Conservation (phyloP, 2,797 vertebrate genomes). For the Knipowitschia caucasica region DNA sequence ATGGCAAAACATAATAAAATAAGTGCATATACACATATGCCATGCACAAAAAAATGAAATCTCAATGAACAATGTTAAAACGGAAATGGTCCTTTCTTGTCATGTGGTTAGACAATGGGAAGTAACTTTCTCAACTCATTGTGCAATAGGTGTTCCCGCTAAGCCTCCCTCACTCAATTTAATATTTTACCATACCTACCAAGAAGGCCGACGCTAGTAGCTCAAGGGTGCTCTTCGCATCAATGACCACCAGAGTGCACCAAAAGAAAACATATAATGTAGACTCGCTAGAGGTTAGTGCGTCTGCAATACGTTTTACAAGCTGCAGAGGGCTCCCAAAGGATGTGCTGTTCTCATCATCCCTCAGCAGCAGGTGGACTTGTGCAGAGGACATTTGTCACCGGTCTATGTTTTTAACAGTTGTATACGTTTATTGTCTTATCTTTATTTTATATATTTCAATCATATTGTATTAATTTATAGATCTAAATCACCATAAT, state of each 20-base stretch:
- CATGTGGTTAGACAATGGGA: neutral
- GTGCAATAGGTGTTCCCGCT: too few species aligned
- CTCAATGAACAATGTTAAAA: neutral
- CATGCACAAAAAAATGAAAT: neutral
- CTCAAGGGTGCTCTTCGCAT: neutral
- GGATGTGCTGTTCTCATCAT: neutral
- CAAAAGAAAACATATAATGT: slow-evolving; percentile 12
- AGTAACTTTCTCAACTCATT: neutral
- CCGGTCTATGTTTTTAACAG: neutral
- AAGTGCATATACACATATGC: neutral
- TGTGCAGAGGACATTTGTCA: neutral
- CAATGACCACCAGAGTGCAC: slow-evolving; percentile 23
- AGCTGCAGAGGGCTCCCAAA: slow-evolving; percentile 40
- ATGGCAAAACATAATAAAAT: neutral
- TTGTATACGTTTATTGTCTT: too few species aligned
- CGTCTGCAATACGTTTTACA: too few species aligned
- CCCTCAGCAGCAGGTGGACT: neutral
- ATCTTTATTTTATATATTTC: too few species aligned
- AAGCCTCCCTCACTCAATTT: too few species aligned
- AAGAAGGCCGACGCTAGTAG: too few species aligned
- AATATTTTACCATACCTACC: too few species aligned
- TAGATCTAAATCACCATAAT: too few species aligned
- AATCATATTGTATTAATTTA: too few species aligned
- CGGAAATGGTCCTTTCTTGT: neutral
- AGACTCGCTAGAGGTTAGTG: accelerated